Conservation (phyloP, 1,140 invertebrate genomes). For the Apis florea region DNA sequence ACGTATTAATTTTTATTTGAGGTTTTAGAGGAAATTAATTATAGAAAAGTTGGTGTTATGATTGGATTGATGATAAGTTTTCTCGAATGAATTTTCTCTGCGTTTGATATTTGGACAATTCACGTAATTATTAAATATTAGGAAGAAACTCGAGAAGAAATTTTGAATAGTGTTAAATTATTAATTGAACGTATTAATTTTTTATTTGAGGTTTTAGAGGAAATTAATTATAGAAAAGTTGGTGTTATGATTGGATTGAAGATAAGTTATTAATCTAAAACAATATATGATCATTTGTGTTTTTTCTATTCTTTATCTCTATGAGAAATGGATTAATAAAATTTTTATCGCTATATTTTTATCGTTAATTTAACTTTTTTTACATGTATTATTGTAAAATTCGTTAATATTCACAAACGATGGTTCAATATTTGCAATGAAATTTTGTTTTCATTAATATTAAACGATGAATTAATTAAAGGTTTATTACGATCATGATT, state of each 20-base stretch:
- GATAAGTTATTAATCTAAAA: no score
- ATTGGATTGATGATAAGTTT: no score
- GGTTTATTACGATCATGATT: not conserved
- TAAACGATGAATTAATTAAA: slow-evolving; percentile 7
- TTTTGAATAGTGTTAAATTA: not conserved
- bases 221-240: no score
- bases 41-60: no score
- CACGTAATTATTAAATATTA: not conserved
- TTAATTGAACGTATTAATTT: no score
- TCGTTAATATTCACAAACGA: slow-evolving; percentile 21
- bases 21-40: no score
- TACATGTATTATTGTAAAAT: not conserved
- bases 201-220: no score
- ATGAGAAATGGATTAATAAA: not conserved
- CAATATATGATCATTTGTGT: no score
- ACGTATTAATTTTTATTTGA: no score
- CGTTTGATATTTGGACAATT: not conserved
- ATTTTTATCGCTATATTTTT: not conserved
- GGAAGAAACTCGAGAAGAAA: not conserved
- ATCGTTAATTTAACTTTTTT: not conserved
- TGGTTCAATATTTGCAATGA: not conserved
- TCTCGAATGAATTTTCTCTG: not conserved
- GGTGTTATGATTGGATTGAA: no score
- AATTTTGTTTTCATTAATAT: slow-evolving; percentile 32
- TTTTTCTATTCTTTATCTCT: no score